phyloP scores from a whole-genome alignment of 2,113 vertebrate genomes.

The Cavia porcellus region DNA sequence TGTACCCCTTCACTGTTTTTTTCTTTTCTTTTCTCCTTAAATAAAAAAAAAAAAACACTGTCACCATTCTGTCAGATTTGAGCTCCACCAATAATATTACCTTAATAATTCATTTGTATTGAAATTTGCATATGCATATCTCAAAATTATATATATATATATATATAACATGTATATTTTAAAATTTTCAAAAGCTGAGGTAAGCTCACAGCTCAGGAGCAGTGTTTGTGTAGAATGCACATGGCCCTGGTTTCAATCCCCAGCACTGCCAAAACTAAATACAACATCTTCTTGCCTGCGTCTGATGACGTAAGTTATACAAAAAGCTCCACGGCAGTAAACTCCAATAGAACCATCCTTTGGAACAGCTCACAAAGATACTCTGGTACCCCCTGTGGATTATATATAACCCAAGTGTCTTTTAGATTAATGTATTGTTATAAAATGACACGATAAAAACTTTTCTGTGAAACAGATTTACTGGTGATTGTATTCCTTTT shows the following conservation, averaged over 20 bases:
- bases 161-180: not conserved
- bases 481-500: not conserved
- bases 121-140: not conserved
- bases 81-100: not conserved
- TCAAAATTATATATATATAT: not conserved
- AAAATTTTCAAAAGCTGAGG: not conserved
- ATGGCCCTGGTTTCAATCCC: not conserved
- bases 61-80: constrained; percentile 43
- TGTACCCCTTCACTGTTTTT: too few relatives aligned
- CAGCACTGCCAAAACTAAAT: not conserved
- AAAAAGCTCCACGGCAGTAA: constrained; percentile 24
- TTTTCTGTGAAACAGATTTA: not conserved
- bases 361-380: not conserved
- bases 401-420: not conserved
- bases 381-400: not conserved
- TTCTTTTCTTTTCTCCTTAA: too few relatives aligned
- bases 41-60: too few relatives aligned
- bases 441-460: constrained; percentile 42
- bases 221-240: not conserved
- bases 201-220: not conserved
- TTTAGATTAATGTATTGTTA: constrained; percentile 43
- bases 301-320: constrained; percentile 31
- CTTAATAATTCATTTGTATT: not conserved
- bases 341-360: constrained; percentile 22
- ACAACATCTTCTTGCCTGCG: not conserved